phyloP scores from a whole-genome alignment of 2,113 vertebrate species.

The Cheilinus undulatus region DNA sequence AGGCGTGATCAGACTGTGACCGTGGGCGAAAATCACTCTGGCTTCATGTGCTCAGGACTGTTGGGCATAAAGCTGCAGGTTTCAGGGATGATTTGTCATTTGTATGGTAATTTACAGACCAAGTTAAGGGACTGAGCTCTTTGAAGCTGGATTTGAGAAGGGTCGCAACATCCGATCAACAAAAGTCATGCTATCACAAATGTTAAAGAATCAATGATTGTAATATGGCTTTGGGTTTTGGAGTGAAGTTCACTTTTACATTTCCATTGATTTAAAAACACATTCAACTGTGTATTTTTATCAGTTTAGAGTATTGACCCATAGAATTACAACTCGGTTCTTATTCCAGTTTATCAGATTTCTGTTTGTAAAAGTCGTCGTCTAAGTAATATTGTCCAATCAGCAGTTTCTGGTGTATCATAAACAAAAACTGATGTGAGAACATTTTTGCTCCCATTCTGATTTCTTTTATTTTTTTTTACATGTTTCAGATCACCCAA shows the following conservation, averaged over 20 bases:
- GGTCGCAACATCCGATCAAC: slow-evolving; percentile 26
- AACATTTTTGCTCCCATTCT: too few species aligned
- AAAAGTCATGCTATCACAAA: slow-evolving; percentile 36
- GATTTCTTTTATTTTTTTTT: too few species aligned
- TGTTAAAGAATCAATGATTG: slow-evolving; percentile 14
- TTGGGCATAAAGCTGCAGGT: slow-evolving; percentile 56
- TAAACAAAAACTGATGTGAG: too few species aligned
- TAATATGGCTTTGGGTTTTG: slow-evolving; percentile 4
- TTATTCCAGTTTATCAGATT: too few species aligned
- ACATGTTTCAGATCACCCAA: too few species aligned
- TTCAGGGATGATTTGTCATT: slow-evolving; percentile 67
- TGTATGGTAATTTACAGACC: slow-evolving; percentile 63
- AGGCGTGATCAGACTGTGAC: slow-evolving; percentile 66
- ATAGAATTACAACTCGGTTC: too few species aligned
- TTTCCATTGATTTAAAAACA: neutral
- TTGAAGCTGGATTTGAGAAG: slow-evolving; percentile 52
- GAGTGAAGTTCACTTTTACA: slow-evolving; percentile 1
- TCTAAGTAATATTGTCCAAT: too few species aligned
- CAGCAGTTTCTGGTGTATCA: too few species aligned
- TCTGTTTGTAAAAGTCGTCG: too few species aligned
- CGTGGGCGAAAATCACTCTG: slow-evolving; percentile 59
- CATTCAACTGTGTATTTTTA: neutral
- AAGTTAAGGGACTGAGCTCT: slow-evolving; percentile 56
- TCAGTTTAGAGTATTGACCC: neutral
- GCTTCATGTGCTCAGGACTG: slow-evolving; percentile 44